phyloP scores from a whole-genome alignment of 2,797 vertebrate genomes.

The Xenentodon cancila region DNA sequence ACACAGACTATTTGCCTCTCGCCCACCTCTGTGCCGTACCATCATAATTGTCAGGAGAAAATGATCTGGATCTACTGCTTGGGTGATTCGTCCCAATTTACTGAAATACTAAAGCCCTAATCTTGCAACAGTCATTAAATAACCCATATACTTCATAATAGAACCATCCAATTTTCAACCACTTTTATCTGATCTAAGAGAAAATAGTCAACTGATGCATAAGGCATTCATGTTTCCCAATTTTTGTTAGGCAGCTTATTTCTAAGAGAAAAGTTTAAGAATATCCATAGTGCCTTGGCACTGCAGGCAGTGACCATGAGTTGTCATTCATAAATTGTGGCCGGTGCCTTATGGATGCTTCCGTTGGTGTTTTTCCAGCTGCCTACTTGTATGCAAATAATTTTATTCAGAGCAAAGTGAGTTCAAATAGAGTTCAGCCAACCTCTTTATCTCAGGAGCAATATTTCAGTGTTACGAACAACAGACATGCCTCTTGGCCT shows the following conservation, averaged over 20 bases:
- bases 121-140: conserved; percentile 18
- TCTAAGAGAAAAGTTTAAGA: neutral
- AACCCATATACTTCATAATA: conserved; percentile 17
- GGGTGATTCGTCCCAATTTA: conserved; percentile 24
- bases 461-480: conserved; percentile 34
- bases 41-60: conserved; percentile 16
- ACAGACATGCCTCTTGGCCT: conserved; percentile 19
- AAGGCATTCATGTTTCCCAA: neutral
- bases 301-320: conserved; percentile 25
- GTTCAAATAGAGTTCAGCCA: conserved; percentile 56
- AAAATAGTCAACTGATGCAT: neutral
- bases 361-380: conserved; percentile 33
- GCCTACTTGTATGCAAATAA: conserved; percentile 34
- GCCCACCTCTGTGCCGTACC: conserved; percentile 8
- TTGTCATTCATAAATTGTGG: conserved; percentile 28
- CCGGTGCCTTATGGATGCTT: conserved; percentile 3
- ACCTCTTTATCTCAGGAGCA: conserved; percentile 23
- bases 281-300: conserved; percentile 5
- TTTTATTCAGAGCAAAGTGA: conserved; percentile 24
- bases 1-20: conserved; percentile 15
- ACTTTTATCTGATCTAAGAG: conserved; percentile 11
- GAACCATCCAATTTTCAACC: conserved; percentile 14
- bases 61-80: conserved; percentile 22
- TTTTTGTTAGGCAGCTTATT: neutral
- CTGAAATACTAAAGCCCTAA: conserved; percentile 24